Base-by-base conservation (phyloP, 2,113 vertebrate genomes). In the Guaruba guarouba region DNA sequence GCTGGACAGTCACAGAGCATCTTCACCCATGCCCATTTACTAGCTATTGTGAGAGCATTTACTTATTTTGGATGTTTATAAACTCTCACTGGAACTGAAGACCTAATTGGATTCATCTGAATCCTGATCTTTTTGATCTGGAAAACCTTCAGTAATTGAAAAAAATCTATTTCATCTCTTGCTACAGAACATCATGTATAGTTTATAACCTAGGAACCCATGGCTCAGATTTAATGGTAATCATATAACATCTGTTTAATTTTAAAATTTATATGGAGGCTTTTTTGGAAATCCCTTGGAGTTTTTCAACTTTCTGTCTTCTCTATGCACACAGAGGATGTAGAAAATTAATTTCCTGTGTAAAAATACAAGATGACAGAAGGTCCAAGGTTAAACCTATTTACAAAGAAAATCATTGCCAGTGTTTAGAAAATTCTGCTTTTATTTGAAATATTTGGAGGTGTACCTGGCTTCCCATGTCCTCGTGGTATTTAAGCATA, bases 171-270 rank as follows among this genome's bases (percentile, higher is more conserved):
- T 97, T 97, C 95, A 96, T 97, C 89, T 97, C 92, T 95, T 96
- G 75, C 95, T 96, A 97, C 91, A 96, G 94, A 97, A 96, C 92
- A 97, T 97, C 93, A 90, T 96, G 93, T 97, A 96, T 96, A 92
- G 86, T 98, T 98, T 98, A 98, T 82, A 96, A 96, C 88, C 92
- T 84, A 92, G 52, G 88, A 97, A 97, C 96, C 96, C 97, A 96
- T 88, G 96, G 96, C 97, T 98, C 97, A 95, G 97, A 96, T 98
- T 98, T 98, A 98, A 97, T 96, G 96, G 98, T 96, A 97, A 98
- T 98, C 97, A 98, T 96, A 97, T 97, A 98, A 98, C 98, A 98
- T 98, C 98, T 98, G 98, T 98, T 98, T 98, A 98, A 98, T 98
- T 98, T 98, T 98, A 98, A 98, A 98, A 97, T 98, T 97, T 98